These are phyloP conservation scores for Poeciliopsis infans DNA, from an alignment of 2,797 vertebrate species.

Conservation along the genomic window DNA sequence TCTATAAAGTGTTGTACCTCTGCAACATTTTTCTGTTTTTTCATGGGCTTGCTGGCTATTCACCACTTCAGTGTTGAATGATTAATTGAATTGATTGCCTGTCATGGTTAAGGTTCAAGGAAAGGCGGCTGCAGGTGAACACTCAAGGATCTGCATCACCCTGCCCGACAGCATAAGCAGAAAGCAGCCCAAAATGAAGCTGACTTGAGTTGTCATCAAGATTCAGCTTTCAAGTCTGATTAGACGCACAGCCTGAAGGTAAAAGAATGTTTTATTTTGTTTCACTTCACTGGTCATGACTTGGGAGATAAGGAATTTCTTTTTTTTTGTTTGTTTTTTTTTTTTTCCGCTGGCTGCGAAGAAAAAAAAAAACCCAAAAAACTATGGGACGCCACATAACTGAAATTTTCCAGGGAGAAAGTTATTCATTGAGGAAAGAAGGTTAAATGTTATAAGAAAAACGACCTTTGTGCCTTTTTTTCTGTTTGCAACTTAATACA, in stretches of 20 bases:
- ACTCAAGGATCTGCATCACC: slow-evolving; percentile 9
- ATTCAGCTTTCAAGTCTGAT: slow-evolving; percentile 41
- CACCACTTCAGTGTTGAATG: slow-evolving; percentile 19
- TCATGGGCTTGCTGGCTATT: slow-evolving; percentile 12
- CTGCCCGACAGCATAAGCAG: slow-evolving; percentile 27
- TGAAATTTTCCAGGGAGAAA: slow-evolving; percentile 19
- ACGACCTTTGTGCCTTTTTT: slow-evolving; percentile 42
- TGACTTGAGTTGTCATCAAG: slow-evolving; percentile 43
- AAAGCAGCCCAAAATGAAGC: slow-evolving; percentile 46
- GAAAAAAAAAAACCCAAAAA: background rate
- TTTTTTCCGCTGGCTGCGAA: background rate
- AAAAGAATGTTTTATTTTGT: slow-evolving; percentile 32
- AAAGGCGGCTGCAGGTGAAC: slow-evolving; percentile 24
- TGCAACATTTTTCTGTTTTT: slow-evolving; percentile 18
- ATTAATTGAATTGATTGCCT: slow-evolving; percentile 35
- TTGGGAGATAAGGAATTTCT: slow-evolving; percentile 26
- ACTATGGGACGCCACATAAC: slow-evolving; percentile 22
- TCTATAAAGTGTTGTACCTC: slow-evolving; percentile 41
- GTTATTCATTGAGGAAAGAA: slow-evolving; percentile 52
- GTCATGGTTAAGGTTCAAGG: slow-evolving; percentile 1
- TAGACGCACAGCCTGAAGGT: slow-evolving; percentile 14
- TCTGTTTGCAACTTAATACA: slow-evolving; percentile 17
- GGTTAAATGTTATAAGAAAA: slow-evolving; percentile 37
- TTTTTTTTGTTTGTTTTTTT: too few species aligned
- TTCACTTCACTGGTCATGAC: slow-evolving; percentile 25